Conservation (phyloP, 2,888 invertebrate genomes). For the Euclidia mi region DNA sequence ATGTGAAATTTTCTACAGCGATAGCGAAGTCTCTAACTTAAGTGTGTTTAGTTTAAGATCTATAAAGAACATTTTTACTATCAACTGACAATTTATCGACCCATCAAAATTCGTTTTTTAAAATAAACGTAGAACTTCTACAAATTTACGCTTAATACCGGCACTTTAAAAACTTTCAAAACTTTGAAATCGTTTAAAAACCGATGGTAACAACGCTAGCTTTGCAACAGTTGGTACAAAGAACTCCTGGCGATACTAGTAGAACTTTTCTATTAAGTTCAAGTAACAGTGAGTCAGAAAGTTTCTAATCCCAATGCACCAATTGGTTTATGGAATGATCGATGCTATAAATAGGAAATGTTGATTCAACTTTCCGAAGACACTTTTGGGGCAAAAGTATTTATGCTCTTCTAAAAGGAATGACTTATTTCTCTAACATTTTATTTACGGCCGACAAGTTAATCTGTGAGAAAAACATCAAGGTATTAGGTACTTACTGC, state of each 20-base stretch:
- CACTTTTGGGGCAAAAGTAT: no score
- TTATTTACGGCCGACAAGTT: slow-evolving; percentile 15
- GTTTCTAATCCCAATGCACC: slow-evolving; percentile 58
- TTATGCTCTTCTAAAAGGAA: slow-evolving; percentile 5
- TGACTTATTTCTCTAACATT: slow-evolving; percentile 13
- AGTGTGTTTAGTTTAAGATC: no score
- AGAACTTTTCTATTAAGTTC: slow-evolving; percentile 71
- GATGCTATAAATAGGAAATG: slow-evolving; percentile 34
- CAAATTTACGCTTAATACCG: slow-evolving; percentile 19
- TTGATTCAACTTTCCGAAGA: slow-evolving; percentile 8
- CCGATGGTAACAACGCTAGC: slow-evolving; percentile 36
- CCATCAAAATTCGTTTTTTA: slow-evolving; percentile 3
- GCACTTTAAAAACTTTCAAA: slow-evolving; percentile 31
- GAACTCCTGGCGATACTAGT: slow-evolving; percentile 48
- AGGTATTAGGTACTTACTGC: slow-evolving; percentile 13
- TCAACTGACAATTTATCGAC: slow-evolving; percentile 52
- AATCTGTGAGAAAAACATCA: slow-evolving; percentile 13
- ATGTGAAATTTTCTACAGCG: background rate
- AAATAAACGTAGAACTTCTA: background rate
- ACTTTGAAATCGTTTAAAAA: slow-evolving; percentile 39
- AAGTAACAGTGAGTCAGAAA: slow-evolving; percentile 58
- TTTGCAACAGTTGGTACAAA: slow-evolving; percentile 41
- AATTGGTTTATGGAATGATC: slow-evolving; percentile 66
- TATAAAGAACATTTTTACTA: slow-evolving; percentile 4
- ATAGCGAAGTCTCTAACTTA: no score